phyloP scores from a whole-genome alignment of 2,888 invertebrate species.

The Idaea dimidiata region DNA sequence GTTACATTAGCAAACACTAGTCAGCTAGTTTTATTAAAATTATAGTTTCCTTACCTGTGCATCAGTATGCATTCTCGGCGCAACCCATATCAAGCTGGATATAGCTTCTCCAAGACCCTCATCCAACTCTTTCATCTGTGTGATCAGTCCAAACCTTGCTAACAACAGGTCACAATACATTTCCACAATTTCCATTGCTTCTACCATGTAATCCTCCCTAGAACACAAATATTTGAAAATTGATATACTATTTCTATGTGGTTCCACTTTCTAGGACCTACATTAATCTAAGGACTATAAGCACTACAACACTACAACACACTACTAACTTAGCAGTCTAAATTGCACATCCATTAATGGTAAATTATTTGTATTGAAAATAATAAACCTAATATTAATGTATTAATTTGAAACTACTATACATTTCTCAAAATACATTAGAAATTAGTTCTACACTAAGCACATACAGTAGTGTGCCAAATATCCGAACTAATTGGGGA shows the following conservation, averaged over 20 bases:
- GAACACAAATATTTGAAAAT: slow-evolving; percentile 24
- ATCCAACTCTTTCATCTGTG: slow-evolving; percentile 97
- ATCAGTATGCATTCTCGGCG: slow-evolving; percentile 94
- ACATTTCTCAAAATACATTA: too few species aligned
- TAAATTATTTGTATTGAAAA: too few species aligned
- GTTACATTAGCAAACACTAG: neutral
- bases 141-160: slow-evolving; percentile 97
- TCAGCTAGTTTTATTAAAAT: slow-evolving; percentile 4
- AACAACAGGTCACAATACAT: slow-evolving; percentile 99
- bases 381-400: too few species aligned
- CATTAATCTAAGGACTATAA: too few species aligned
- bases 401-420: too few species aligned
- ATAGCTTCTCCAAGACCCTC: slow-evolving; percentile 98
- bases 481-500: too few species aligned
- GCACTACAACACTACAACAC: too few species aligned
- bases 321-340: too few species aligned
- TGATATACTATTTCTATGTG: slow-evolving; percentile 1
- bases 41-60: slow-evolving; percentile 78
- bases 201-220: slow-evolving; percentile 98
- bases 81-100: slow-evolving; percentile 97
- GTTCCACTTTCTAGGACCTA: too few species aligned
- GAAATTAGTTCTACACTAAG: too few species aligned
- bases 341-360: too few species aligned
- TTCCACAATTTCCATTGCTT: slow-evolving; percentile 99
- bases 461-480: too few species aligned